Evolutionary conservation across 1,140 invertebrate species (phyloP), one percentile per base, ranked within the genome.

Genomic region (Atta texana): DNA sequence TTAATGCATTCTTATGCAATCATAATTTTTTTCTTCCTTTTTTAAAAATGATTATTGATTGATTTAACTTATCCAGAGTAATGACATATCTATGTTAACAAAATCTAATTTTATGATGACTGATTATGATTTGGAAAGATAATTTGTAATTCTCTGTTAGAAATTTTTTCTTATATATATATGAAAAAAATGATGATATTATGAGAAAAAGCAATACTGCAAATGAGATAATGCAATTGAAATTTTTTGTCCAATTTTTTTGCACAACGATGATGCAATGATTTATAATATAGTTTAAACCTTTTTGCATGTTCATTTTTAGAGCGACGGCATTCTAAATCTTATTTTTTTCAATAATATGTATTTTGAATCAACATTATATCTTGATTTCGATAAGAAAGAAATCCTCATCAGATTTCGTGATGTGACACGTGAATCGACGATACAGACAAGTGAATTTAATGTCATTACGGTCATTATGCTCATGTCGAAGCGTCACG

Each of bases 401-500:
- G 34, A 16, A 28, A 24, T 28, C 21, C 31, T 49, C 66, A 8
- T 69, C 6, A 51, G 0, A 51, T 51, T n/a, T 69, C 10, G 16
- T 44, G 31, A 72, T 72, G 53, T 18, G 6, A 76, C 31, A 39
- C 28, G 39, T 69, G 66, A 51, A 51, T 51, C n/a, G 16, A 44
- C 12, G 74, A 49, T 61, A 44, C 10, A 31, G 21, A 61, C 39
- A n/a, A 61, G 57, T 12, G 21, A 77, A 21, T 75, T 75, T 59
- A 16, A 57, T 57, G 12, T 16, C 31, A 61, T 61, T 76, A 76
- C 34, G 44, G 10, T 14, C 24, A 51, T 49, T 63, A 34, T 2
- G 28, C 28, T 51, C 44, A 53, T 66, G 28, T 78, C 18, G 24
- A 18, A 66, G 24, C 39, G 59, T 78, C 24, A 78, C 44, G 59